Evolutionary conservation across 2,797 vertebrate species (phyloP).

Genomic region (Galagoides demidoff): DNA sequence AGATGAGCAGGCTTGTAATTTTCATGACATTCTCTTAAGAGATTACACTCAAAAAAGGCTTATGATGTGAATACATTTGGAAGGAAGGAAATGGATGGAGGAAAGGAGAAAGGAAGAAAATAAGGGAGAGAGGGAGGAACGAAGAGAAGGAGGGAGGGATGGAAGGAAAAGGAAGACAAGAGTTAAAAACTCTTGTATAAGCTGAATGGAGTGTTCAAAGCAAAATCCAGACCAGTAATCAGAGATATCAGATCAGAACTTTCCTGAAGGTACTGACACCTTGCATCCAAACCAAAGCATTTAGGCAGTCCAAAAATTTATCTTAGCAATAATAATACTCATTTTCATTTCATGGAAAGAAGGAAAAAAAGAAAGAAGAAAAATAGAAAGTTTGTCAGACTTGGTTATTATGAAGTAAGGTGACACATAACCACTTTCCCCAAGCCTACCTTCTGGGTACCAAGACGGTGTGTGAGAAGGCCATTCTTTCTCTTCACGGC

Average conservation of each 20-base stretch:
- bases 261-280: not conserved
- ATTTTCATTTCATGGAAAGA: not conserved
- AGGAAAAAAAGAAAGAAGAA: too few relatives aligned
- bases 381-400: not conserved
- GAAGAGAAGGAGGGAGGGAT: not conserved
- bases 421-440: not conserved
- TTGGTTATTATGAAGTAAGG: not conserved
- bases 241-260: not conserved
- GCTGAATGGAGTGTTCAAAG: not conserved
- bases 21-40: not conserved
- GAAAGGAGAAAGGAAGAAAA: too few relatives aligned
- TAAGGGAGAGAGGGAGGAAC: too few relatives aligned
- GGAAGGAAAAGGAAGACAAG: not conserved
- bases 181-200: not conserved
- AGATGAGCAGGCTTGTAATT: not conserved
- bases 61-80: not conserved
- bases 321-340: not conserved
- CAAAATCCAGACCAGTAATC: not conserved
- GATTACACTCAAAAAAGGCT: not conserved
- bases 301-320: not conserved
- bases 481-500: constrained; percentile 69
- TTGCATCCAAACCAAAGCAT: not conserved
- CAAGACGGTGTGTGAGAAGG: constrained; percentile 12
- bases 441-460: constrained; percentile 79
- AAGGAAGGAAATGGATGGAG: not conserved